Evolutionary conservation across 2,888 invertebrate species (phyloP), one percentile per base, ranked within the genome.

Genomic region (Plusia festucae): DNA sequence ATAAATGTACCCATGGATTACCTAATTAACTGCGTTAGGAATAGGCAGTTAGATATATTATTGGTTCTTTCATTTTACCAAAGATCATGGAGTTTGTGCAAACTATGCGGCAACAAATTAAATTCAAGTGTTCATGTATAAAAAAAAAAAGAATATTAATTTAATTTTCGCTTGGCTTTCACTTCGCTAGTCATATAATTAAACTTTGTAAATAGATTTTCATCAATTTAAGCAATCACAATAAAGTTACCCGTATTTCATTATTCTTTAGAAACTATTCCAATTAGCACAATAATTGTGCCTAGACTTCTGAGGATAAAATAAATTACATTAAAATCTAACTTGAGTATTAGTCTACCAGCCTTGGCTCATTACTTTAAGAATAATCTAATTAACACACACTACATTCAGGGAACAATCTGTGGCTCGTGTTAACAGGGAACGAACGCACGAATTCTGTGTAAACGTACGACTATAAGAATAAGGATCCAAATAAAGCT

Each of bases 381-480:
- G 69, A 70, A 65, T 68, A 82, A 83, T 83, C 73, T 65, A 79
- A 81, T 83, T 83, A 83, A 71, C 71, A 76, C 76, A 64, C 71
- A 60, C 59, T 66, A 56, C 77, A 65, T 68, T 78, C 68, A 62
- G 55, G 65, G 64, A n/a, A 60, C 66, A 71, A 79, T 78, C 70
- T 72, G 64, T 64, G 76, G 61, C 61, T 65, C 18, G 64, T 61
- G 32, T 70, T 61, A 76, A 68, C 70, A 65, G 58, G 52, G 44
- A 55, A 68, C 64, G 53, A 68, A 70, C 56, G n/a, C n/a, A n/a
- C n/a, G n/a, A n/a, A n/a, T n/a, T n/a, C n/a, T n/a, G n/a, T n/a
- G n/a, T n/a, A n/a, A n/a, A n/a, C n/a, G n/a, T n/a, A n/a, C n/a
- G n/a, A n/a, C n/a, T n/a, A n/a, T n/a, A n/a, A n/a, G n/a, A n/a